Conservation (phyloP, 2,888 invertebrate species). For the Abrostola triplasia region DNA sequence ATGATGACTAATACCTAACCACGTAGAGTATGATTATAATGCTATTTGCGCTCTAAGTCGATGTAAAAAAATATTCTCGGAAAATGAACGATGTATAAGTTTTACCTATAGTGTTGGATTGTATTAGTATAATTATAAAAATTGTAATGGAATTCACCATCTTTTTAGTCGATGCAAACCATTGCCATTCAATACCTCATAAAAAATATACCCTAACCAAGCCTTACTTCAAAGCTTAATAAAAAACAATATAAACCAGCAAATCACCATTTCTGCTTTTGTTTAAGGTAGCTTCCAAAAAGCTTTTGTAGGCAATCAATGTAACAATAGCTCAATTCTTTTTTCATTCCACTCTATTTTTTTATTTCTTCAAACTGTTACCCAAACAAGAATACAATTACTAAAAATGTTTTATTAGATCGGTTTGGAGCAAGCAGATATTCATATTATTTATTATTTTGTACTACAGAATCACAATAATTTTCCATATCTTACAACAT, state of each 20-base stretch:
- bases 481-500: too few species aligned
- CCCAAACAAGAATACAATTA: constrained; percentile 3
- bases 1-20: too few species aligned
- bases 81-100: too few species aligned
- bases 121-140: too few species aligned
- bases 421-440: background rate
- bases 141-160: too few species aligned
- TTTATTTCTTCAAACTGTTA: background rate
- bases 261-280: constrained; percentile 29
- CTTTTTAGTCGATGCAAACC: too few species aligned
- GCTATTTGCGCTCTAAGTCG: too few species aligned
- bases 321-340: constrained; percentile 11
- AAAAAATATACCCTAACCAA: background rate
- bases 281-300: constrained; percentile 22
- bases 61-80: too few species aligned
- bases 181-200: background rate
- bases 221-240: constrained; percentile 9
- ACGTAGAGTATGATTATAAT: too few species aligned
- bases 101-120: too few species aligned
- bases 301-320: constrained; percentile 37
- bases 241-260: constrained; percentile 22
- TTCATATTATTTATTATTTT: background rate
- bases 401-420: constrained; percentile 2
- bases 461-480: too few species aligned
- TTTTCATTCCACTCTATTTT: constrained; percentile 9